Conservation (phyloP, 1,140 invertebrate species). For the Ceratitis capitata region DNA sequence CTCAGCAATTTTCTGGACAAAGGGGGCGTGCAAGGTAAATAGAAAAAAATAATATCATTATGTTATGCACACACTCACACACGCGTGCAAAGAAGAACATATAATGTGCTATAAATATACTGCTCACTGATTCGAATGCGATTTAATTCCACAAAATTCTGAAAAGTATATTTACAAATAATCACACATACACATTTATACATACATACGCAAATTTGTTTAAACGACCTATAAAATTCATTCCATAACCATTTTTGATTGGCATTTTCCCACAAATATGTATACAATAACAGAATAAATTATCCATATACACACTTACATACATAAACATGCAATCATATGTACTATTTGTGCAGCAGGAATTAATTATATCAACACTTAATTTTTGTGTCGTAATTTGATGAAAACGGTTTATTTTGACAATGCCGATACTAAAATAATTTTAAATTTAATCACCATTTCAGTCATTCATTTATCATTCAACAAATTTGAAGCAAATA, state of each 20-base stretch:
- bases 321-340: neutral
- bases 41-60: neutral
- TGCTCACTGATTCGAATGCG: neutral
- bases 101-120: neutral
- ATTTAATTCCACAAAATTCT: no score
- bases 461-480: neutral
- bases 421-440: no score
- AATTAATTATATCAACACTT: neutral
- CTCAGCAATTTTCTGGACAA: constrained; percentile 97
- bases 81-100: neutral
- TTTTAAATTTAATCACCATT: no score
- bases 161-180: neutral
- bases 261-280: neutral
- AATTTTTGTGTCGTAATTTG: no score
- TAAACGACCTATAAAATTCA: neutral
- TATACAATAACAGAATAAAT: no score
- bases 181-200: neutral
- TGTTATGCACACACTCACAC: neutral
- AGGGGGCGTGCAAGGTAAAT: constrained; percentile 89
- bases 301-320: no score
- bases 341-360: no score
- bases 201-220: neutral
- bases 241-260: neutral
- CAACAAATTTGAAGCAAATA: neutral
- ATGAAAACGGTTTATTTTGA: no score